phyloP scores from a whole-genome alignment of 1,140 invertebrate species.

The Chironomus tepperi region DNA sequence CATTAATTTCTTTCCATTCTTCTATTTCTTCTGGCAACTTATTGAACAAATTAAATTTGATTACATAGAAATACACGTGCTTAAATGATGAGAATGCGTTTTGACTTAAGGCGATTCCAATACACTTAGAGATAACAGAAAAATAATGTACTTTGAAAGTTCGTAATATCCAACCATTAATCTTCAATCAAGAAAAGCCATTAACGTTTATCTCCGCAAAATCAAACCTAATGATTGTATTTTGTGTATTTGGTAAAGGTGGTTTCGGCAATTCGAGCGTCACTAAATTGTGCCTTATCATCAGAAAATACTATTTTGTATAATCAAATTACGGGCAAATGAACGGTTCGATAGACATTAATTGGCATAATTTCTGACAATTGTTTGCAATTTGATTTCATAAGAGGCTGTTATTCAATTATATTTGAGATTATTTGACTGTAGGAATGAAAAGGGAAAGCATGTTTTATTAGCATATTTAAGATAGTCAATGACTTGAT shows the following conservation, averaged over 20 bases:
- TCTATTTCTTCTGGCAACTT: no score
- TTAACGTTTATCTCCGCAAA: background rate
- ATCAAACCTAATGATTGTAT: background rate
- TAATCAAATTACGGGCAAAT: background rate
- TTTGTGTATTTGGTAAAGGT: background rate
- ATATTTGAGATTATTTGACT: no score
- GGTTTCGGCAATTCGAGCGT: background rate
- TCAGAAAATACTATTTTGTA: constrained; percentile 8
- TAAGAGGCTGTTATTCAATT: no score
- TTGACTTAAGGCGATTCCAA: background rate
- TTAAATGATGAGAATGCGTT: background rate
- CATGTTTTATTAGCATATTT: no score
- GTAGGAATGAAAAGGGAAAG: no score
- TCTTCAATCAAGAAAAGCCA: background rate
- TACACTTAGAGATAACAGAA: background rate
- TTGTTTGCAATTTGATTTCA: background rate
- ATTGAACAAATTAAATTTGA: no score
- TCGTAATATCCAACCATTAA: background rate
- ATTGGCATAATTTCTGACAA: constrained; percentile 12
- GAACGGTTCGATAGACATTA: constrained; percentile 12
- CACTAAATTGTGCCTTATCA: constrained; percentile 7
- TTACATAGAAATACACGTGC: no score
- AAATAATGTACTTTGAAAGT: background rate
- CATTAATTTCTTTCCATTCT: no score
- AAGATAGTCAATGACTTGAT: no score